Evolutionary conservation across 2,113 vertebrate species (phyloP).

Genomic region (Colius striatus): DNA sequence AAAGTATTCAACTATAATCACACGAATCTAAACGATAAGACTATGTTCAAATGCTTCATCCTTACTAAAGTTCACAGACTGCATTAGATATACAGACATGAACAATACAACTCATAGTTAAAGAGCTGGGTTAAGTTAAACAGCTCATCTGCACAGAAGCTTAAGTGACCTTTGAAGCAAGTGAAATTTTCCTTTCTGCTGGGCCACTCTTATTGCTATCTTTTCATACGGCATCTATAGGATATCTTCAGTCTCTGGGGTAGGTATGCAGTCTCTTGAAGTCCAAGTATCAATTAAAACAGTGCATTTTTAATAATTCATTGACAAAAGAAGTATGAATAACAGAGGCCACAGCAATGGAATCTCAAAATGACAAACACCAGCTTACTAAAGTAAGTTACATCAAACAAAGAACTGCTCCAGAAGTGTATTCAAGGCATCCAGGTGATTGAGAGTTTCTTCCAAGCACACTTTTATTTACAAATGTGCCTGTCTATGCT

Average conservation of each 20-base stretch:
- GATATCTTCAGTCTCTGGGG: not conserved
- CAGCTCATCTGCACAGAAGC: not conserved
- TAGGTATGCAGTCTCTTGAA: not conserved
- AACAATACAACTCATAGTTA: not conserved
- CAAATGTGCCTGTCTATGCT: not conserved
- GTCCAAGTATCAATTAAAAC: not conserved
- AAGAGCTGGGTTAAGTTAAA: not conserved
- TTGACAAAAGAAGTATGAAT: not conserved
- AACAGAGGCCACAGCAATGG: not conserved
- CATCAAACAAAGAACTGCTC: not conserved
- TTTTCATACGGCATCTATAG: not conserved
- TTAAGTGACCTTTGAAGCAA: not conserved
- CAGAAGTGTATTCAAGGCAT: not conserved
- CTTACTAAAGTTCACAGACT: not conserved
- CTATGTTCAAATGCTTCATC: not conserved
- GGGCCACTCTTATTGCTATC: not conserved
- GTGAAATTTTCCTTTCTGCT: not conserved
- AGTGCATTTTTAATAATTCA: not conserved
- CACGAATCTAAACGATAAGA: not conserved
- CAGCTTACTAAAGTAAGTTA: not conserved
- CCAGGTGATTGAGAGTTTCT: not conserved
- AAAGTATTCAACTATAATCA: not conserved
- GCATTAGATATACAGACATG: not conserved
- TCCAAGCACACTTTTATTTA: not conserved
- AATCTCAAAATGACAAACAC: not conserved